Conservation (phyloP, 2,888 invertebrate species). For the Agrotis exclamationis region DNA sequence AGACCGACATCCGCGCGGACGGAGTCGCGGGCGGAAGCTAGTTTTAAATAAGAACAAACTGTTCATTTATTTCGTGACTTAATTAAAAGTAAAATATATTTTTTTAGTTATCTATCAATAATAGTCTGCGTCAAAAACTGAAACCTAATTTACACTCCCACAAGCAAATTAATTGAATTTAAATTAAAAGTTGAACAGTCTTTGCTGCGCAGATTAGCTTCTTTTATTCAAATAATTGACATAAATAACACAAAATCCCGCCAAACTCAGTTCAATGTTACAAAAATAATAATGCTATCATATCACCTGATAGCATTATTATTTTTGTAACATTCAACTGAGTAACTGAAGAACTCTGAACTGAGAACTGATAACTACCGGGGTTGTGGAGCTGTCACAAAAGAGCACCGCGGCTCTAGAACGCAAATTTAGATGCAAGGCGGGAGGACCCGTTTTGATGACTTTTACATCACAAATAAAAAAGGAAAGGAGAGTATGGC, state of each 20-base stretch:
- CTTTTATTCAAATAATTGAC: not conserved
- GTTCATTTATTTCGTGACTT: not conserved
- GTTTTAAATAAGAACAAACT: not conserved
- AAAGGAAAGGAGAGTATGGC: too few species aligned
- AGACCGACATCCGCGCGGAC: too few species aligned
- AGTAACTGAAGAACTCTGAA: too few species aligned
- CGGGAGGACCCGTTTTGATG: too few species aligned
- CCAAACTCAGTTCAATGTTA: not conserved
- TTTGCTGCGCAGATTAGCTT: not conserved
- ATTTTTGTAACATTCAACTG: too few species aligned
- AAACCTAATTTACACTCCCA: not conserved
- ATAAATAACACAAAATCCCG: not conserved
- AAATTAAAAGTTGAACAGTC: not conserved
- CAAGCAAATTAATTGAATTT: not conserved
- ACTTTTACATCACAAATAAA: too few species aligned
- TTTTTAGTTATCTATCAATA: not conserved
- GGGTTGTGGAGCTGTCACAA: too few species aligned
- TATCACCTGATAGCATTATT: too few species aligned
- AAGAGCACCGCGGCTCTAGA: too few species aligned
- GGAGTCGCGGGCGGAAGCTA: too few species aligned
- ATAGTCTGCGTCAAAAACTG: not conserved
- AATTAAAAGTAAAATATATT: not conserved
- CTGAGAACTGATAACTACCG: too few species aligned
- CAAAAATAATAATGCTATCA: not conserved
- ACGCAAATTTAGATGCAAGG: too few species aligned